Base-by-base conservation (phyloP, 2,888 invertebrate species). In the Hipparchia semele region DNA sequence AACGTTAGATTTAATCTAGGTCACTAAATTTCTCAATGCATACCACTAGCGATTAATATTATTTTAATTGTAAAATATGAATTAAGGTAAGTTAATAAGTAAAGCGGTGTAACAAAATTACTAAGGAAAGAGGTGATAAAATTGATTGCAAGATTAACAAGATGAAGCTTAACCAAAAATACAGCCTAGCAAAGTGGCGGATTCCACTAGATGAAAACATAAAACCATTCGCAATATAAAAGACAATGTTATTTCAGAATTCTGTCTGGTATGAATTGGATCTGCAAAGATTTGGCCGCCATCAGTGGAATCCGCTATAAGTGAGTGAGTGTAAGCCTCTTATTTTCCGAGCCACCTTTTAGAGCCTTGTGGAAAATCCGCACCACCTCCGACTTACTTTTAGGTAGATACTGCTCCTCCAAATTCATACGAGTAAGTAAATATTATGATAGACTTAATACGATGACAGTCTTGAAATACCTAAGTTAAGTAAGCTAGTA, bases 281-380 rank as follows among this genome's bases (percentile, higher is more conserved):
- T 65, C 68, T 68, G 46, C 58, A 23, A 59, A 71, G 68, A 71
- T 71, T 73, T 74, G 64, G 64, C 45, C 59, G 56, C 65, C 73
- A 73, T 71, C 71, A 68, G 68, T 49, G 59, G 64, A 71, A 73
- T 71, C 73, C 73, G 58, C 51, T 59, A 62, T 71, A 71, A 73
- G 71, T 73, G 68, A 70, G 70, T 64, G 68, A 68, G 71, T 71
- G 65, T 68, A 74, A 74, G 71, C 73, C 62, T 74, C 71, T 74
- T 74, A 74, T 68, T 65, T 65, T 65, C 65, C 64, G 54, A 10
- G 70, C 68, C 73, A 74, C 68, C 73, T 74, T 71, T 71, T 33
- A 68, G 64, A 65, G 68, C 68, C 65, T 58, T 59, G 64, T 58
- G 58, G 62, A 68, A 73, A 68, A 73, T 68, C 60, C 73, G 49